Evolutionary conservation across 2,113 vertebrate genomes (phyloP), one percentile per base, ranked within the genome.

Genomic region (Sterna hirundo): DNA sequence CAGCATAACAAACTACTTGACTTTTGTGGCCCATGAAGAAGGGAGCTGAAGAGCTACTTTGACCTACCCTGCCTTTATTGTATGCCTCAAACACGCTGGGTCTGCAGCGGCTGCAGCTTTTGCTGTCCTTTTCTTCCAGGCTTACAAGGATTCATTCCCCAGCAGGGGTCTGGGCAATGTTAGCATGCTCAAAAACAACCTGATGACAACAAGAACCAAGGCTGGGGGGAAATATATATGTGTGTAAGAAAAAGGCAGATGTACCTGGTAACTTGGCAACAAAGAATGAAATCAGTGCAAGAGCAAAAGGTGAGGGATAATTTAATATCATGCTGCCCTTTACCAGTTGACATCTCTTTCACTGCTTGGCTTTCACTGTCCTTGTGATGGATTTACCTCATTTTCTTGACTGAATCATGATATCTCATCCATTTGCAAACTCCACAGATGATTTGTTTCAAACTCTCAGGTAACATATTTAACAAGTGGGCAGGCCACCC

Each of bases 291-390:
- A 96, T 91, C 79, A 66, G 75, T 86, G 79, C 40, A 93, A 81
- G 85, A 77, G 87, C 62, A 89, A 97, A 96, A 97, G 89, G 94
- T 97, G 94, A 97, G 86, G 66, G 57, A 93, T 94, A 95, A 95
- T 94, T 93, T 94, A 95, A 95, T 94, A 81, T 69, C 36, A 69
- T 47, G 66, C 42, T 89, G 92, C 86, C 96, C 95, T 96, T 97
- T 96, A 77, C 40, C 42, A 86, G 84, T 8, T 96, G 95, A 93
- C 91, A 91, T 87, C 91, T 91, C 51, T 90, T 88, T 86, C 80
- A 76, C 70, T 74, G 51, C 72, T 86, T 86, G 58, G 65, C 76
- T 96, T 84, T 79, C 71, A 78, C 38, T 70, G 79, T 88, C 78
- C 85, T 84, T 80, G 64, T 83, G 91, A 95, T 57, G 15, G 76